Conservation (phyloP, 2,113 vertebrate species). For the Motacilla tschutschensis region DNA sequence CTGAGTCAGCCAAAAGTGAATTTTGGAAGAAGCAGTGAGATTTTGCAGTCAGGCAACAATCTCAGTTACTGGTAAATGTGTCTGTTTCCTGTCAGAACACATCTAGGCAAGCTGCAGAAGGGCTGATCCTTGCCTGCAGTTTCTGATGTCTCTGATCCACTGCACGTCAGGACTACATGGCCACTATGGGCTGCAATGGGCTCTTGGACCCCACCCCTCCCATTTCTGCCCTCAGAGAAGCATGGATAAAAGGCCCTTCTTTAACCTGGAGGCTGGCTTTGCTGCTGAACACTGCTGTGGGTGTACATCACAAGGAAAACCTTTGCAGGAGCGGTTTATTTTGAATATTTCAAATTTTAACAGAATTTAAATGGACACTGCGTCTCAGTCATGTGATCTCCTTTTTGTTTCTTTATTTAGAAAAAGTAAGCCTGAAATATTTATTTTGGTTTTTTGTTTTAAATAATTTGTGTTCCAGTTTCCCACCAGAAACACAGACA, state of each 20-base stretch:
- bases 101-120: neutral
- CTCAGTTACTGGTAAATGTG: neutral
- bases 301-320: neutral
- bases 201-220: rapidly evolving
- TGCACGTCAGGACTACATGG: rapidly evolving
- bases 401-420: neutral
- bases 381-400: neutral
- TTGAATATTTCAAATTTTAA: neutral
- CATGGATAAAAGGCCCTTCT: neutral
- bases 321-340: neutral
- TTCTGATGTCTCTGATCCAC: neutral
- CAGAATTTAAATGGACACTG: neutral
- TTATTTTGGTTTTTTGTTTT: neutral
- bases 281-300: rapidly evolving
- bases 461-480: neutral
- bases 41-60: neutral
- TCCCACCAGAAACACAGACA: neutral
- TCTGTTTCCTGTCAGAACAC: neutral
- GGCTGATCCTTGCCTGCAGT: neutral
- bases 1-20: neutral
- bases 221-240: rapidly evolving
- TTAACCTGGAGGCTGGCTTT: neutral
- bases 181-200: rapidly evolving
- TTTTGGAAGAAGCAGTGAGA: neutral
- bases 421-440: neutral